Evolutionary conservation across 2,797 vertebrate genomes (phyloP), one percentile per base, ranked within the genome.

Genomic region (Aratinga solstitialis): DNA sequence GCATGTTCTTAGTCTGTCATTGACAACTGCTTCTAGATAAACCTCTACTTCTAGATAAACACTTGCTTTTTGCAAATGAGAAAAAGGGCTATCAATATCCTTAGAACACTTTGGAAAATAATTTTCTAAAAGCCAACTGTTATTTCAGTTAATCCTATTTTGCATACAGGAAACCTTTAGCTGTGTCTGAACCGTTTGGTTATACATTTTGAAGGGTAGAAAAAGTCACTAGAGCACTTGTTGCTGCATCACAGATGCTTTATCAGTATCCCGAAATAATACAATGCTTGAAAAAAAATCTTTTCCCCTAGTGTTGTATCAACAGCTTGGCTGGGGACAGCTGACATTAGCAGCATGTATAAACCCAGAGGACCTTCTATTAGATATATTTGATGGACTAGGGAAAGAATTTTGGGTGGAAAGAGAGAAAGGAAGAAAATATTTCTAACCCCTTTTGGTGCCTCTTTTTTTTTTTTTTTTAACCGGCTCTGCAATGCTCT

Each of bases 11-110:
- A 65, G 32, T 19, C 23, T 84, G 27, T 15, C 45, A 58, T 59
- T 86, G 87, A 67, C 50, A 86, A 21, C 38, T 90, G 19, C 36
- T 87, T 95, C 88, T 95, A 79, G 51, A 90, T 27, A 83, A 89
- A 34, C 8, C 9, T 86, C 42, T 77, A 18, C 40, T 79, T 96
- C 63, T 82, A 79, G 27, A 63, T 18, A 67, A 94, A 90, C 4
- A 27, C 27, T 69, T 84, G 16, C 5, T 66, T 75, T 91, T 53
- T 56, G 16, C 36, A 86, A 87, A 84, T 43, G 24, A 8, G 10
- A 18, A 13, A 47, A 84, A 96, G 40, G 32, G 11, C 9, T 32
- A 62, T 66, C 34, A 58, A 4, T 81, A 36, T 43, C 4, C n/a
- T 76, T 67, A 73, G 43, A 67, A 17, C 4, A 56, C 22, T 76